Conservation (phyloP, 2,797 vertebrate genomes). For the Galaxias olidus region DNA sequence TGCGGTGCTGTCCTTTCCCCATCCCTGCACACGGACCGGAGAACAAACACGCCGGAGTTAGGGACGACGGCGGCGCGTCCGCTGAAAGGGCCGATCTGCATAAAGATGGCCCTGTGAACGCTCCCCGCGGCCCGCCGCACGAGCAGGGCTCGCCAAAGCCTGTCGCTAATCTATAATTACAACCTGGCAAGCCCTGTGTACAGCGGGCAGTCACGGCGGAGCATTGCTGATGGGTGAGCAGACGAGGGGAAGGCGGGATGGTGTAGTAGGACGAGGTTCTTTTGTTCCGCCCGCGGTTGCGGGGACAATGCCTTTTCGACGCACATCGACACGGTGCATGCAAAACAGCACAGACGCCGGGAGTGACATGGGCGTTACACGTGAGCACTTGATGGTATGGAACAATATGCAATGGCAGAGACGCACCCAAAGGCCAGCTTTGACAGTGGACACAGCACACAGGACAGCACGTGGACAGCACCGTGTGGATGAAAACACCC, state of each 20-base stretch:
- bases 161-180: neutral
- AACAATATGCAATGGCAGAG: slow-evolving; percentile 33
- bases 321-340: neutral
- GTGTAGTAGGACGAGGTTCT: neutral
- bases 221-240: slow-evolving; percentile 18
- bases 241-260: neutral
- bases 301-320: neutral
- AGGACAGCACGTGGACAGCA: slow-evolving; percentile 41
- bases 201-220: neutral
- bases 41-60: slow-evolving; percentile 31
- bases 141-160: neutral
- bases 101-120: too few species aligned
- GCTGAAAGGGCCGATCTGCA: too few species aligned
- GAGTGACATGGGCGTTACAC: slow-evolving; percentile 23
- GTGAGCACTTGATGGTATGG: slow-evolving; percentile 41
- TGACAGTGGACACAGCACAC: slow-evolving; percentile 41
- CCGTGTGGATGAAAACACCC: slow-evolving; percentile 40
- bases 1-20: slow-evolving; percentile 99
- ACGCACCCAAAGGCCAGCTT: slow-evolving; percentile 26
- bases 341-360: slow-evolving; percentile 24
- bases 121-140: too few species aligned
- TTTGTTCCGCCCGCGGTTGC: neutral
- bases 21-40: slow-evolving; percentile 81
- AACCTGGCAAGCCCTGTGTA: neutral
- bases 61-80: slow-evolving; percentile 3